phyloP scores from a whole-genome alignment of 2,888 invertebrate species.

The Agapetus fuscipes region DNA sequence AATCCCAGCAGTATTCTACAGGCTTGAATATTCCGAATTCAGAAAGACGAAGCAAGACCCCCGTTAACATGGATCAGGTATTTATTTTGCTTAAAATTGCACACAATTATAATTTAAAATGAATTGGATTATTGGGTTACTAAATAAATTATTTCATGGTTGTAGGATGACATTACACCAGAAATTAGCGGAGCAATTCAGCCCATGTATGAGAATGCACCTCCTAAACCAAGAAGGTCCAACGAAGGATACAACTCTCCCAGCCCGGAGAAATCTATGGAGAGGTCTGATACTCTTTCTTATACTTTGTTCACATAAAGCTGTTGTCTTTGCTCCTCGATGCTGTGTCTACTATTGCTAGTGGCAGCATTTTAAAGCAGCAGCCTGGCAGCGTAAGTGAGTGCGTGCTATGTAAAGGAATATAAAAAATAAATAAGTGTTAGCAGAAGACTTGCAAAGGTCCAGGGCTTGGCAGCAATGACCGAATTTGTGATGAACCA shows the following conservation, averaged over 20 bases:
- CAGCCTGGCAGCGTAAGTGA: too few species aligned
- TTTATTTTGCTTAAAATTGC: neutral
- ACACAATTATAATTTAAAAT: neutral
- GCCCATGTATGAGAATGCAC: conserved; percentile 82
- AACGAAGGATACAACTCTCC: conserved; percentile 70
- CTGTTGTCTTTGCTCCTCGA: conserved; percentile 10
- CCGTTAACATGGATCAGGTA: conserved; percentile 8
- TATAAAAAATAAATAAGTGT: too few species aligned
- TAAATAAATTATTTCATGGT: neutral
- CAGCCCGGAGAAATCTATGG: conserved; percentile 53
- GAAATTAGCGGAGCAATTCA: conserved; percentile 32
- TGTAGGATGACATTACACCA: conserved; percentile 15
- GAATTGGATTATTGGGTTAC: neutral
- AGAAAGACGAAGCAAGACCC: conserved; percentile 10
- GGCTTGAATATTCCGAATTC: neutral
- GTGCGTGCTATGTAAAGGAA: too few species aligned
- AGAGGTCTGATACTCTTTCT: conserved; percentile 25
- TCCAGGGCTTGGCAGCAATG: too few species aligned
- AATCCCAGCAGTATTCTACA: neutral
- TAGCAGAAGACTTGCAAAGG: too few species aligned
- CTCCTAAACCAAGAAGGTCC: conserved; percentile 75
- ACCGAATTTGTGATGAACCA: too few species aligned
- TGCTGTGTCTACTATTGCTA: conserved; percentile 6
- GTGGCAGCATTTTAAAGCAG: conserved; percentile 1
- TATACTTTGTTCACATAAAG: too few species aligned